Conservation (phyloP, 2,888 invertebrate species). For the Quadroppia sp. region DNA sequence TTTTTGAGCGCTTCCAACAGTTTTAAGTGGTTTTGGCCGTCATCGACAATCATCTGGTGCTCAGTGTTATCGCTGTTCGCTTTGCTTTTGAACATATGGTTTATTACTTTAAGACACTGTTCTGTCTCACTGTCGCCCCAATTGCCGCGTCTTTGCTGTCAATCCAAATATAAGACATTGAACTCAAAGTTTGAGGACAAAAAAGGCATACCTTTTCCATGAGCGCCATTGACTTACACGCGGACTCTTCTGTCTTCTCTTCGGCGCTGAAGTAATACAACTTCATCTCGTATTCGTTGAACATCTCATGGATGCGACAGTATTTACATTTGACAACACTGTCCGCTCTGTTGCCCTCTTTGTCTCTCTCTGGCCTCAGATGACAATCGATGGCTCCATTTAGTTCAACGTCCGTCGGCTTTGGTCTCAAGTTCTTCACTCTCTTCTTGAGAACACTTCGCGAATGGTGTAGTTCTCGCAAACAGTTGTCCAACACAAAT, state of each 20-base stretch:
- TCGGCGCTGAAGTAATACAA: slow-evolving; percentile 52
- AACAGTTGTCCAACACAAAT: slow-evolving; percentile 52
- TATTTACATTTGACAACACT: slow-evolving; percentile 51
- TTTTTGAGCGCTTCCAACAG: slow-evolving; percentile 62
- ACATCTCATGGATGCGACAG: slow-evolving; percentile 52
- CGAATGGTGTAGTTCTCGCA: slow-evolving; percentile 52
- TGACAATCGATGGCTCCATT: slow-evolving; percentile 60
- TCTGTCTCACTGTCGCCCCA: slow-evolving; percentile 64
- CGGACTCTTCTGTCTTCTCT: slow-evolving; percentile 38
- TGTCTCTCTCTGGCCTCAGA: slow-evolving; percentile 53
- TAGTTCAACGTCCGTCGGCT: slow-evolving; percentile 53
- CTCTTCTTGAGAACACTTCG: slow-evolving; percentile 51
- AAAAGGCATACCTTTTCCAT: slow-evolving; percentile 43
- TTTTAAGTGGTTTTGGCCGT: slow-evolving; percentile 59
- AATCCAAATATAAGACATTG: not conserved
- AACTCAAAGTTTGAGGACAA: not conserved
- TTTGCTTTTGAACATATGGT: slow-evolving; percentile 49
- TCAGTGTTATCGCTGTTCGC: slow-evolving; percentile 50
- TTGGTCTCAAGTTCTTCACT: slow-evolving; percentile 51
- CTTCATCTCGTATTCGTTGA: slow-evolving; percentile 52
- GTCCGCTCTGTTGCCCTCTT: slow-evolving; percentile 39
- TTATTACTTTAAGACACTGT: slow-evolving; percentile 58
- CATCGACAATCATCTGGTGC: slow-evolving; percentile 51
- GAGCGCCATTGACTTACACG: slow-evolving; percentile 20
- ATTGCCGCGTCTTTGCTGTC: slow-evolving; percentile 58